Conservation (phyloP, 1,140 invertebrate species). For the Cotesia typhae region DNA sequence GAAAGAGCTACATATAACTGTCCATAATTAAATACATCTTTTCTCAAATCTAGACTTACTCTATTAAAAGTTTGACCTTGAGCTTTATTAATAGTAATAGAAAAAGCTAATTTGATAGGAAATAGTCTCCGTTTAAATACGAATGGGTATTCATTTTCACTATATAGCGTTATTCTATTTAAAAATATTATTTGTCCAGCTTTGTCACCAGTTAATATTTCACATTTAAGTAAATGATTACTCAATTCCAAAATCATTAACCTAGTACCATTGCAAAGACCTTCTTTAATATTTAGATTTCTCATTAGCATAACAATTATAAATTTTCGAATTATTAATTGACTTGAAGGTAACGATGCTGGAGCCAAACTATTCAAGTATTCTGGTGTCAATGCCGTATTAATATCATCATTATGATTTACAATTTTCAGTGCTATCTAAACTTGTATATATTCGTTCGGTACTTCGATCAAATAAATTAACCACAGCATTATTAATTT, state of each 20-base stretch:
- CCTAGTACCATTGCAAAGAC: slow-evolving; percentile 29
- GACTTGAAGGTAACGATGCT: slow-evolving; percentile 11
- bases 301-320: slow-evolving; percentile 26
- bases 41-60: slow-evolving; percentile 43
- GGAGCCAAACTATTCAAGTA: slow-evolving; percentile 32
- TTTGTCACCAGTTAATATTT: slow-evolving; percentile 33
- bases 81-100: slow-evolving; percentile 62
- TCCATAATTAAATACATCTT: slow-evolving; percentile 47
- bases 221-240: slow-evolving; percentile 37
- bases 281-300: slow-evolving; percentile 33
- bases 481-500: no score
- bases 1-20: slow-evolving; percentile 50
- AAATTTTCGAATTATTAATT: no score
- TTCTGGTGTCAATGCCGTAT: slow-evolving; percentile 30
- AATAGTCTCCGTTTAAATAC: slow-evolving; percentile 42
- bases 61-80: slow-evolving; percentile 50
- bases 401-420: slow-evolving; percentile 8
- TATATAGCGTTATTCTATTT: slow-evolving; percentile 34
- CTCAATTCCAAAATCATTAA: slow-evolving; percentile 16
- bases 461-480: no score
- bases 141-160: slow-evolving; percentile 4
- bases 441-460: not conserved
- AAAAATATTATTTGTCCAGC: slow-evolving; percentile 34
- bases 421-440: slow-evolving; percentile 29
- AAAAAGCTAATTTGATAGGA: slow-evolving; percentile 61